Conservation (phyloP, 1,140 invertebrate species). For the Thalassaphorura encarpata region DNA sequence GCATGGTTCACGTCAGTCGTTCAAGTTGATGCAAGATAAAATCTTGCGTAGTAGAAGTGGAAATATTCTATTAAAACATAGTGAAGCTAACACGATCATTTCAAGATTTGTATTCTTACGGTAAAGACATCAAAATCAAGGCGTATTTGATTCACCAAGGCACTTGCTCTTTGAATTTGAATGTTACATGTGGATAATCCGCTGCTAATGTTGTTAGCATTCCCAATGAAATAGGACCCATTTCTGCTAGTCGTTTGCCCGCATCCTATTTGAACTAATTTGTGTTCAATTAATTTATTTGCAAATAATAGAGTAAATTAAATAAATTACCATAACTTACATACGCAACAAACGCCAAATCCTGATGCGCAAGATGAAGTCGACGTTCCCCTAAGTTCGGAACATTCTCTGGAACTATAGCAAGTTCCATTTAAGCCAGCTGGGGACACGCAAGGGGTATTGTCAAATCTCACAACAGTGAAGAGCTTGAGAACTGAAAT, state of each 20-base stretch:
- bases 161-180: constrained; percentile 48
- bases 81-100: not conserved
- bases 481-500: constrained; percentile 52
- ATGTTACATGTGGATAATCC: constrained; percentile 47
- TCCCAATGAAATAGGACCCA: constrained; percentile 72
- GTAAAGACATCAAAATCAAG: constrained; percentile 59
- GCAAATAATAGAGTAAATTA: constrained; percentile 6
- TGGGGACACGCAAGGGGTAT: constrained; percentile 47
- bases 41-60: too few relatives aligned
- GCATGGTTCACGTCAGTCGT: too few relatives aligned
- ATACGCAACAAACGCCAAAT: constrained; percentile 61
- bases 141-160: constrained; percentile 52
- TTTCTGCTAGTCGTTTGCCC: constrained; percentile 57
- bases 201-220: constrained; percentile 51
- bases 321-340: constrained; percentile 43
- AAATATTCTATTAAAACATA: not conserved
- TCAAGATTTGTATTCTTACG: constrained; percentile 39
- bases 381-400: constrained; percentile 46
- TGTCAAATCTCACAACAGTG: constrained; percentile 58
- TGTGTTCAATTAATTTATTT: too few relatives aligned
- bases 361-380: constrained; percentile 60
- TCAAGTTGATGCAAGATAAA: too few relatives aligned
- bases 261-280: constrained; percentile 56
- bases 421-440: constrained; percentile 53
- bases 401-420: constrained; percentile 50